These are phyloP conservation scores for Pachliopta kotzebuea DNA, from an alignment of 2,888 invertebrate genomes.

Conservation along the genomic window DNA sequence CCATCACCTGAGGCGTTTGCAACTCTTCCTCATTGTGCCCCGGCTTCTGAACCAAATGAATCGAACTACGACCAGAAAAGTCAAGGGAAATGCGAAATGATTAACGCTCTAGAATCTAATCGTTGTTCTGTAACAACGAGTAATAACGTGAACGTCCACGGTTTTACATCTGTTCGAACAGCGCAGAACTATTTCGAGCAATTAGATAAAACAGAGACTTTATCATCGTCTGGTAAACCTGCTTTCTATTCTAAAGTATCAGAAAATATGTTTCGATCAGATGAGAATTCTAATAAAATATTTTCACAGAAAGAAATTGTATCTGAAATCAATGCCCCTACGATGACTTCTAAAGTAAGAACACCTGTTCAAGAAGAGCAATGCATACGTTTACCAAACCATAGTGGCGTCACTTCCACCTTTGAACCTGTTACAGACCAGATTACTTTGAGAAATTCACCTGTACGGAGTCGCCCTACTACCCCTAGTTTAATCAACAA, in stretches of 20 bases:
- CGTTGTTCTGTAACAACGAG: slow-evolving; percentile 47
- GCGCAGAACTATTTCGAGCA: slow-evolving; percentile 69
- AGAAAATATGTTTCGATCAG: slow-evolving; percentile 47
- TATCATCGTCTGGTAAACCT: slow-evolving; percentile 58
- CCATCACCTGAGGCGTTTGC: slow-evolving; percentile 61
- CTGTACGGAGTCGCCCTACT: slow-evolving; percentile 78
- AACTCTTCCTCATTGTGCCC: slow-evolving; percentile 53
- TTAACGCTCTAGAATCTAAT: slow-evolving; percentile 51
- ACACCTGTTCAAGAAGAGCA: slow-evolving; percentile 44
- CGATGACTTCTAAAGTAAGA: slow-evolving; percentile 48
- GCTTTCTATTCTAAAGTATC: slow-evolving; percentile 82
- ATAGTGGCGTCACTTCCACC: slow-evolving; percentile 79
- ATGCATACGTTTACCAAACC: slow-evolving; percentile 68
- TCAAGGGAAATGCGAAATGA: slow-evolving; percentile 50
- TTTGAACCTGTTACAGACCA: slow-evolving; percentile 84
- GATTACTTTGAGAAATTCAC: slow-evolving; percentile 73
- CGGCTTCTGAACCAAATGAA: slow-evolving; percentile 55
- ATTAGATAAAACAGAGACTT: slow-evolving; percentile 61
- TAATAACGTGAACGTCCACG: slow-evolving; percentile 46
- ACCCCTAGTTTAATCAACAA: slow-evolving; percentile 88
- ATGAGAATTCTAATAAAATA: slow-evolving; percentile 77
- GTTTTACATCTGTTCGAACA: slow-evolving; percentile 60
- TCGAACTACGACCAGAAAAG: slow-evolving; percentile 55
- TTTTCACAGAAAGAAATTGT: slow-evolving; percentile 81
- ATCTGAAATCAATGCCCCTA: slow-evolving; percentile 73